Conservation (phyloP, 2,888 invertebrate genomes). For the Callinectes sapidus region DNA sequence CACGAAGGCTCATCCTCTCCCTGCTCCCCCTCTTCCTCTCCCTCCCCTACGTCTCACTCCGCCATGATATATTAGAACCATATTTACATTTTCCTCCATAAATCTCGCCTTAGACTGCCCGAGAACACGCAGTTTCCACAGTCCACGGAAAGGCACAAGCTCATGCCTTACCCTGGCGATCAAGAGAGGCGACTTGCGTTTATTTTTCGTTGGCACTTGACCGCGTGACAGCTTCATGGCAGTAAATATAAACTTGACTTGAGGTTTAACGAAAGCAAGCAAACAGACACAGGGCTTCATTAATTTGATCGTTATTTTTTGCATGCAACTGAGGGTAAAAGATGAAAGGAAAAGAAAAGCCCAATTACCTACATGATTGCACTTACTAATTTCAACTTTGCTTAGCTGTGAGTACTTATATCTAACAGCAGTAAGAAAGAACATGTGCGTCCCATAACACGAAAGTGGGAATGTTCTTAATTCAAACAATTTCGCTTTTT, state of each 20-base stretch:
- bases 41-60: slow-evolving; percentile 14
- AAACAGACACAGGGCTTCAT: background rate
- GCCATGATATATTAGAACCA: slow-evolving; percentile 28
- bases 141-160: background rate
- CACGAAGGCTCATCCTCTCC: slow-evolving; percentile 34
- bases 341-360: too few relatives aligned
- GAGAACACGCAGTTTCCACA: slow-evolving; percentile 32
- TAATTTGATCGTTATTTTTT: background rate
- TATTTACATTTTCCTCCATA: slow-evolving; percentile 48
- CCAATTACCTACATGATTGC: too few relatives aligned
- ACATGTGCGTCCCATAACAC: background rate
- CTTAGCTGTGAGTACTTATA: too few relatives aligned
- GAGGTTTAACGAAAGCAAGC: background rate
- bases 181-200: background rate
- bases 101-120: slow-evolving; percentile 33
- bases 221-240: slow-evolving; percentile 6
- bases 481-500: too few relatives aligned
- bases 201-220: slow-evolving; percentile 1
- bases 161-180: background rate
- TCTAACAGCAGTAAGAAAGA: too few relatives aligned
- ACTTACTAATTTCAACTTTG: too few relatives aligned
- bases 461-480: too few relatives aligned
- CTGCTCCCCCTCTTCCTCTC: background rate
- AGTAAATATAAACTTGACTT: background rate
- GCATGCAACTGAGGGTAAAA: background rate